These are phyloP conservation scores for Lytechinus variegatus DNA, from an alignment of 35 echinoderm and acorn worm species.

Conservation along the genomic window DNA sequence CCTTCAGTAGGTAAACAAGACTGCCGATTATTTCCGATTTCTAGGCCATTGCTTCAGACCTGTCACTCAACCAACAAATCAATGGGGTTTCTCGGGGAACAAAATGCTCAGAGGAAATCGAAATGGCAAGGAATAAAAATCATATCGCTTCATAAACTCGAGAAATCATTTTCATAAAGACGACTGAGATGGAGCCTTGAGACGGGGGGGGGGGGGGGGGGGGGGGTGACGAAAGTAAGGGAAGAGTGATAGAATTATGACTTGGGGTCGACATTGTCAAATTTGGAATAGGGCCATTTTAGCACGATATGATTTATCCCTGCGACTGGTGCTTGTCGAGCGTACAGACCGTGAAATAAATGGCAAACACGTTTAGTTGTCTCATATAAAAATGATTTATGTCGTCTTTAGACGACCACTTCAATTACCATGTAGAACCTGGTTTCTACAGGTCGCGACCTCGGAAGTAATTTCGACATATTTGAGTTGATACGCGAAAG, in stretches of 20 bases:
- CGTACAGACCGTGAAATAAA: slow-evolving; percentile 48
- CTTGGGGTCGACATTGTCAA: slow-evolving; percentile 44
- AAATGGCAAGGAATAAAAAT: neutral
- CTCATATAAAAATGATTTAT: slow-evolving; percentile 52
- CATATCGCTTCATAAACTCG: neutral
- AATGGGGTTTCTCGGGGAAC: slow-evolving; percentile 31
- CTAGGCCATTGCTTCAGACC: slow-evolving; percentile 27
- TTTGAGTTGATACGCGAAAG: slow-evolving; percentile 23
- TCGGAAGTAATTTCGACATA: slow-evolving; percentile 52
- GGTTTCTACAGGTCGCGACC: slow-evolving; percentile 21
- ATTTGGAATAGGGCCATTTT: slow-evolving; percentile 46
- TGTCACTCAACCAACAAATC: slow-evolving; percentile 42
- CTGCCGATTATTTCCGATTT: slow-evolving; percentile 44
- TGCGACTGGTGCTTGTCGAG: slow-evolving; percentile 29
- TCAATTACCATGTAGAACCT: slow-evolving; percentile 37
- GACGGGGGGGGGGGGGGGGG: neutral
- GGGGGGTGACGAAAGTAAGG: neutral
- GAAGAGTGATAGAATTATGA: slow-evolving; percentile 36
- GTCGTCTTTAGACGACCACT: neutral
- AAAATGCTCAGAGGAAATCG: slow-evolving; percentile 7
- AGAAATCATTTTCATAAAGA: slow-evolving; percentile 27
- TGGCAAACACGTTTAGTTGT: slow-evolving; percentile 54
- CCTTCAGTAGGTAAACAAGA: slow-evolving; percentile 43
- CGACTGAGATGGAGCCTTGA: neutral
- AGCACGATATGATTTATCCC: slow-evolving; percentile 18